phyloP scores from a whole-genome alignment of 2,797 vertebrate genomes.

The Cryptoblepharus egeriae region DNA sequence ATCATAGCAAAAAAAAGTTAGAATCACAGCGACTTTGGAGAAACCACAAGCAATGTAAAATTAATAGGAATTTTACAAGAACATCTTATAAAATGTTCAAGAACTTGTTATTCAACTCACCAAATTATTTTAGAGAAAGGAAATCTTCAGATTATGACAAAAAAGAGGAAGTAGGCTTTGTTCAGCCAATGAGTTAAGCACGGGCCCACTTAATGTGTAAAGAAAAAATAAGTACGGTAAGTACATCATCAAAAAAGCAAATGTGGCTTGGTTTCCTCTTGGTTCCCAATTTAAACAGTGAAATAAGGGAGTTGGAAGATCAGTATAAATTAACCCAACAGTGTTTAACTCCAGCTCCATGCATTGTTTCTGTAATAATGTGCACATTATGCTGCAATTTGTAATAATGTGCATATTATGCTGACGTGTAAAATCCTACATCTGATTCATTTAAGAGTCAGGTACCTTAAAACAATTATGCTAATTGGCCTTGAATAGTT shows the following conservation, averaged over 20 bases:
- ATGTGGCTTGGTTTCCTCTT: no score
- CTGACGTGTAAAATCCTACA: background rate
- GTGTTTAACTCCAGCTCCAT: background rate
- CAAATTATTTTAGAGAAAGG: background rate
- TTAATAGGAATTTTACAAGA: no score
- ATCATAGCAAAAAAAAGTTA: no score
- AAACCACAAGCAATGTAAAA: background rate
- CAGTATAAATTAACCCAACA: background rate
- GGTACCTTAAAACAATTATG: conserved; percentile 60
- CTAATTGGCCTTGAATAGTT: conserved; percentile 16
- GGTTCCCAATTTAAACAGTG: background rate
- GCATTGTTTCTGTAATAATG: background rate
- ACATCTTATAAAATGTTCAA: no score
- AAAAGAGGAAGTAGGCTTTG: background rate
- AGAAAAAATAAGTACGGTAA: background rate
- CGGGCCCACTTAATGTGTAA: background rate
- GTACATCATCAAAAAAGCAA: no score
- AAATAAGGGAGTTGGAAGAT: background rate
- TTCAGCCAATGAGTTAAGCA: background rate
- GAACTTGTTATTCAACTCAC: no score
- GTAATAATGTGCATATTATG: background rate
- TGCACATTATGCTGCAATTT: background rate
- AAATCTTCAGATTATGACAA: background rate
- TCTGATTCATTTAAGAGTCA: conserved; percentile 63
- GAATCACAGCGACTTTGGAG: background rate